These are phyloP conservation scores for Eilema sororculum DNA, from an alignment of 2,888 invertebrate genomes.

Conservation along the genomic window DNA sequence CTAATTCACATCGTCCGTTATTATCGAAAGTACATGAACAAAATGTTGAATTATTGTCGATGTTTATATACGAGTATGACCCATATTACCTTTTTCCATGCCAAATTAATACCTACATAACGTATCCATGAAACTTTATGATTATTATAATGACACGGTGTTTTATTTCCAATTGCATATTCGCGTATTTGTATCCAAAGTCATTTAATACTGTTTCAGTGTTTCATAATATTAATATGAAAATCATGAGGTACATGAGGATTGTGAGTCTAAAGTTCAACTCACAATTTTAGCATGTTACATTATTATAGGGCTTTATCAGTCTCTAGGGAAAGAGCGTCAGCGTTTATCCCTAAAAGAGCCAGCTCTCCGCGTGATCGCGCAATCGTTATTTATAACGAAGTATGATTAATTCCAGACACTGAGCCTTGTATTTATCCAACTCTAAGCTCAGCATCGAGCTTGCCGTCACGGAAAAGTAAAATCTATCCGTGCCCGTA, in stretches of 20 bases:
- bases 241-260: no score
- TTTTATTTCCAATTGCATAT: no score
- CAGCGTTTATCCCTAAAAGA: not conserved
- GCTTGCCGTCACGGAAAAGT: conserved; percentile 8
- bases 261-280: not conserved
- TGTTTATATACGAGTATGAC: no score
- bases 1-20: no score
- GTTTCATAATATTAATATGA: not conserved
- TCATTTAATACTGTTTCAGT: not conserved
- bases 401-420: conserved; percentile 10
- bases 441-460: conserved; percentile 6
- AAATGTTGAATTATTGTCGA: no score
- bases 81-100: no score
- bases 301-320: not conserved
- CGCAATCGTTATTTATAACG: not conserved
- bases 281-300: not conserved
- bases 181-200: not conserved
- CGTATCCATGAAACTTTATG: no score
- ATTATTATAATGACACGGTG: no score
- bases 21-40: no score
- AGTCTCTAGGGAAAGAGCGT: not conserved
- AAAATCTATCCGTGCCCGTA: not conserved
- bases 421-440: conserved; percentile 3
- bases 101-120: no score
- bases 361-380: not conserved